Evolutionary conservation across 2,797 vertebrate genomes (phyloP).

Genomic region (Pteronotus mesoamericanus): DNA sequence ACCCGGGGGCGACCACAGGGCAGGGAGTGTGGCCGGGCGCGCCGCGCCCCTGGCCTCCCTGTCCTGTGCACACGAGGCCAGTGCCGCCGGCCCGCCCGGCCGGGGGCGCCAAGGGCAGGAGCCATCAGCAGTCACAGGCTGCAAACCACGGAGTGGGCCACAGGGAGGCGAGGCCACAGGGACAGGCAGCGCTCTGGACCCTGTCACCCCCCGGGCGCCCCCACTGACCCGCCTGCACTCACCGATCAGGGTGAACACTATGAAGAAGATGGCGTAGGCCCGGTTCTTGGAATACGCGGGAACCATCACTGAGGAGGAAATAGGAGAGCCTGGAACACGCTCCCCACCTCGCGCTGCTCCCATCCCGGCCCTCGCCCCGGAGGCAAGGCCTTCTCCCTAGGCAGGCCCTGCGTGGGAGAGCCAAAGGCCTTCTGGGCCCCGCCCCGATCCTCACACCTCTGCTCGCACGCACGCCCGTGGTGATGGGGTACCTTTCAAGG

Average conservation of each 20-base stretch:
- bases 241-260: constrained; percentile 94
- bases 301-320: constrained; percentile 89
- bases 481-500: fast-evolving
- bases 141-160: not conserved
- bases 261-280: constrained; percentile 92
- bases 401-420: not conserved
- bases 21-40: not conserved
- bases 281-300: constrained; percentile 92
- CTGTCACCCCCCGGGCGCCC: not conserved
- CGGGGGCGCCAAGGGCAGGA: fast-evolving
- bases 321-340: fast-evolving
- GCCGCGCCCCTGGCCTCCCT: too few species aligned
- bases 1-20: fast-evolving
- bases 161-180: fast-evolving
- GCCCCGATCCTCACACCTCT: fast-evolving
- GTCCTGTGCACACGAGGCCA: fast-evolving
- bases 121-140: fast-evolving
- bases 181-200: fast-evolving
- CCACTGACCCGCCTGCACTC: constrained; percentile 59
- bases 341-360: not conserved
- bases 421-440: not conserved
- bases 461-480: not conserved
- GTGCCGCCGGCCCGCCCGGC: not conserved
- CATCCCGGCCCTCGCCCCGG: too few species aligned
- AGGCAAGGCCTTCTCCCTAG: not conserved